phyloP scores from a whole-genome alignment of 2,113 vertebrate genomes.

The Dasyurus viverrinus region DNA sequence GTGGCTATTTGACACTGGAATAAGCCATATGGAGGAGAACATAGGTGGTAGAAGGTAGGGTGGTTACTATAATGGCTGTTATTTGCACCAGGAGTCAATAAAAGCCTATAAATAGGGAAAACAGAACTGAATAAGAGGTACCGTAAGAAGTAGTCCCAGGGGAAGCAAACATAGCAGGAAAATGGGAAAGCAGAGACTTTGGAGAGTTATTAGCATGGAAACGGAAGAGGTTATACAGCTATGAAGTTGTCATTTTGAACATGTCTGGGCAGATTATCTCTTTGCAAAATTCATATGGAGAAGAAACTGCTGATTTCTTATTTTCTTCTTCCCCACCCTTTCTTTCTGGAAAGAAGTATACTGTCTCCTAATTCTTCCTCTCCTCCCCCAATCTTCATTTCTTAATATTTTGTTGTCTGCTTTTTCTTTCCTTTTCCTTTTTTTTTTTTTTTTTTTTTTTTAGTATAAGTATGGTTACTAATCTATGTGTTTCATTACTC shows the following conservation, averaged over 20 bases:
- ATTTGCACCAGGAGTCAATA: neutral
- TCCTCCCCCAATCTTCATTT: neutral
- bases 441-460: neutral
- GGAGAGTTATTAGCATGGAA: neutral
- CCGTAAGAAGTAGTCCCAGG: neutral
- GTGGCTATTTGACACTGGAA: neutral
- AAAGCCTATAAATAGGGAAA: neutral
- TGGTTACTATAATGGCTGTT: neutral
- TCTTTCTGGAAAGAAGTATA: neutral
- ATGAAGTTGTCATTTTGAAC: neutral
- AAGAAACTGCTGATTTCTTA: neutral
- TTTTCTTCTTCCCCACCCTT: neutral
- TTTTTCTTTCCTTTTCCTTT: neutral
- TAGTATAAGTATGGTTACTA: neutral
- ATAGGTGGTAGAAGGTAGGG: neutral
- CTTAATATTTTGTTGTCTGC: neutral
- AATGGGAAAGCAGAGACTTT: neutral
- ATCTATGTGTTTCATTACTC: neutral
- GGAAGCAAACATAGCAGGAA: neutral
- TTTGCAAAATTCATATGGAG: neutral
- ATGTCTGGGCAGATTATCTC: neutral
- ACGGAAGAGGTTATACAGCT: neutral
- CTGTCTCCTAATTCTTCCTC: neutral
- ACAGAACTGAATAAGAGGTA: neutral
- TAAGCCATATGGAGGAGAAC: neutral